Evolutionary conservation across 92 coral and sea anemone genomes (phyloP).

Genomic region (Paragorgia papillata): DNA sequence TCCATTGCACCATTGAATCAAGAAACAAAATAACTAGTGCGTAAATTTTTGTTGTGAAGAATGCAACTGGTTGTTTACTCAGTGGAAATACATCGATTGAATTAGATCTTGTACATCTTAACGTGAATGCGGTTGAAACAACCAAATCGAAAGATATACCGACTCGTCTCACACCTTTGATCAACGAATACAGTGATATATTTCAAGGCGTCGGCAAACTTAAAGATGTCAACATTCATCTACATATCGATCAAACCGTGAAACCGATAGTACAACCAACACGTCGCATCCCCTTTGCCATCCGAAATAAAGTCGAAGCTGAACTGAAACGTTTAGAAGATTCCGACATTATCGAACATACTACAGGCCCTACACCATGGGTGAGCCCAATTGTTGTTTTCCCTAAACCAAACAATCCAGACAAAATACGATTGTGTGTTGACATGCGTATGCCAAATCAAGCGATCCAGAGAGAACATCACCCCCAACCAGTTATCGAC

Average conservation of each 20-base stretch:
- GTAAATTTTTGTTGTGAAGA: conserved; percentile 36
- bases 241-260: conserved; percentile 58
- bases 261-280: conserved; percentile 54
- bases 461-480: conserved; percentile 12
- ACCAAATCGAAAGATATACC: neutral
- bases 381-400: conserved; percentile 60
- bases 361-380: conserved; percentile 60
- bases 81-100: conserved; percentile 31
- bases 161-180: neutral
- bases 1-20: conserved; percentile 11
- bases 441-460: conserved; percentile 40
- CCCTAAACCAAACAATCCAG: conserved; percentile 49
- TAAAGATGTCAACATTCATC: too few species aligned
- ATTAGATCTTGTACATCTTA: conserved; percentile 35
- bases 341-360: conserved; percentile 58
- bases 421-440: conserved; percentile 57
- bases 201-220: conserved; percentile 7
- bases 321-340: conserved; percentile 52
- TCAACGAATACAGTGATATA: too few species aligned
- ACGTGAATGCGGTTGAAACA: conserved; percentile 26
- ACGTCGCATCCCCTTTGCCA: conserved; percentile 56
- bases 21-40: neutral
- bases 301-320: conserved; percentile 50
- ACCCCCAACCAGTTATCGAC: conserved; percentile 4
- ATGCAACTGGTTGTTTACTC: conserved; percentile 39